These are phyloP conservation scores for Furnarius figulus DNA, from an alignment of 2,113 vertebrate species.

Conservation along the genomic window DNA sequence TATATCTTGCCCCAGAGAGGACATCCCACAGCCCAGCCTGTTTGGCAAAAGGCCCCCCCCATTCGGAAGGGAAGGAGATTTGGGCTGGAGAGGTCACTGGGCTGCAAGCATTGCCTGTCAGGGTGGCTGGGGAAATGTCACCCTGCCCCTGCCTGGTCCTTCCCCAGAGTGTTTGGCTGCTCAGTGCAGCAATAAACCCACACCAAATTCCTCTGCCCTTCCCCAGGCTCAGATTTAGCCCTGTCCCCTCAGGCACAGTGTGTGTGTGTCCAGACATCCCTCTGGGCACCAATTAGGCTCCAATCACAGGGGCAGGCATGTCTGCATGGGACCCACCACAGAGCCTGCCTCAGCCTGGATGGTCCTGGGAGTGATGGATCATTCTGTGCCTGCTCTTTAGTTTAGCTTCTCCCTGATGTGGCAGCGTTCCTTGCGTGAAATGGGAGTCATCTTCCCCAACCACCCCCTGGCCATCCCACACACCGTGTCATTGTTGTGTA, in stretches of 20 bases:
- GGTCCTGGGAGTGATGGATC: not conserved
- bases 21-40: not conserved
- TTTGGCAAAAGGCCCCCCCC: not conserved
- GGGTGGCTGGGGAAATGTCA: not conserved
- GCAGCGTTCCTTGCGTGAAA: not conserved
- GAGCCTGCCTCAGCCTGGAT: not conserved
- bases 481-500: not conserved
- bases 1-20: not conserved
- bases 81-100: not conserved
- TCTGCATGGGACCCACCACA: not conserved
- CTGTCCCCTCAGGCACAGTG: not conserved
- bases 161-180: not conserved
- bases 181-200: not conserved
- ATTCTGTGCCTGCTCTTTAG: not conserved
- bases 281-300: not conserved
- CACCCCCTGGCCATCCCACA: accelerated
- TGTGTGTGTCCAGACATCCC: not conserved
- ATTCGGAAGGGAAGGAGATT: accelerated
- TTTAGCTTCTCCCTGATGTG: constrained; percentile 1
- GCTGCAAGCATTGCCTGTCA: too few species aligned
- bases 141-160: not conserved
- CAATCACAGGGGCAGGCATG: not conserved
- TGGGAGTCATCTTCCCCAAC: not conserved
- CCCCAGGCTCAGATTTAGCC: not conserved
- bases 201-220: not conserved